Evolutionary conservation across 2,888 invertebrate genomes (phyloP).

Genomic region (Pardosa pseudoannulata): DNA sequence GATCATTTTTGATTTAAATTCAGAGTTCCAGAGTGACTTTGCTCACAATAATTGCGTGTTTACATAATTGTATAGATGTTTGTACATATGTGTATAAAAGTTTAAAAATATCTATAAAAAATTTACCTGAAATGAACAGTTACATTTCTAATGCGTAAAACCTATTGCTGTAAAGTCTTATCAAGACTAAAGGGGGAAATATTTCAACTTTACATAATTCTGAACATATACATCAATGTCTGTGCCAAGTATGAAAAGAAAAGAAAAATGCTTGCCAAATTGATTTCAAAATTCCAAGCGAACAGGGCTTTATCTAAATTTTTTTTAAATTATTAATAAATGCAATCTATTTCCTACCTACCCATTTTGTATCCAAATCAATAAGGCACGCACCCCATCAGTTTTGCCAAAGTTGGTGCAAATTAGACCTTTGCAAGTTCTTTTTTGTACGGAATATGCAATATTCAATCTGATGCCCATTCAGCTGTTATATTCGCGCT

Average conservation of each 20-base stretch:
- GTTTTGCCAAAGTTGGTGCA: constrained; percentile 19
- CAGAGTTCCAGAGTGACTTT: not conserved
- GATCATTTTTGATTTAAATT: not conserved
- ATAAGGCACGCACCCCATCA: not conserved
- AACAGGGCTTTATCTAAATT: too few species aligned
- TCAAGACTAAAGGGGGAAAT: too few species aligned
- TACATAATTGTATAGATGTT: not conserved
- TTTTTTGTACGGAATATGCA: constrained; percentile 36
- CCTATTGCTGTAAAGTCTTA: too few species aligned
- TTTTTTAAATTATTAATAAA: too few species aligned
- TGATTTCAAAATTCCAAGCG: too few species aligned
- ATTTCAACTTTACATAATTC: too few species aligned
- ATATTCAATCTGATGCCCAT: constrained; percentile 30
- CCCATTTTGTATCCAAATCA: too few species aligned
- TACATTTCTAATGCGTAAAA: too few species aligned
- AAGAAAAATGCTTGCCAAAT: not conserved
- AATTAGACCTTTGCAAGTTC: constrained; percentile 18
- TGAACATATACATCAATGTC: not conserved
- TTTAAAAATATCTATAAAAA: not conserved
- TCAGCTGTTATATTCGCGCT: constrained; percentile 20
- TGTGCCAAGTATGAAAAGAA: not conserved
- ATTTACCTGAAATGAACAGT: too few species aligned
- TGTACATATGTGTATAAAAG: constrained; percentile 3
- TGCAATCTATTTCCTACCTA: too few species aligned
- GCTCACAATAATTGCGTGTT: not conserved